phyloP scores from a whole-genome alignment of 2,888 invertebrate species.

The Mimumesa dahlbomi region DNA sequence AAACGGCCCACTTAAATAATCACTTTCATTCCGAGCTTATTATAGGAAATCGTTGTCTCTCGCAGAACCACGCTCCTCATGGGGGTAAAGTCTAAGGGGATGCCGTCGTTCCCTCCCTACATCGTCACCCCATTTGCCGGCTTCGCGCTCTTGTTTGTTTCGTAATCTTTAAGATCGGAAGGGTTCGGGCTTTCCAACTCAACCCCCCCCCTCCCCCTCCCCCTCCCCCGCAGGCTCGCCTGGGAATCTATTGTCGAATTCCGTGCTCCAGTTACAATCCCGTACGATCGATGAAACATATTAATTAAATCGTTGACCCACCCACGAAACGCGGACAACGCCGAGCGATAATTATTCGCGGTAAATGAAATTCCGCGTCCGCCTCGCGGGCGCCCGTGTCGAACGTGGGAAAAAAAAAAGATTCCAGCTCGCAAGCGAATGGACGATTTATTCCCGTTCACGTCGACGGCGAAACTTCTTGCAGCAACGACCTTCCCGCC shows the following conservation, averaged over 20 bases:
- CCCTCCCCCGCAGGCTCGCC: no score
- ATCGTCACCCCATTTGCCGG: slow-evolving; percentile 78
- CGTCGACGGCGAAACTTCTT: slow-evolving; percentile 54
- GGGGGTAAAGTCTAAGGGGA: slow-evolving; percentile 61
- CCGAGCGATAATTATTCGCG: background rate
- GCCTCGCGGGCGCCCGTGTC: no score
- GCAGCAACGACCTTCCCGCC: slow-evolving; percentile 61
- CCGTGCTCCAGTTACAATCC: no score
- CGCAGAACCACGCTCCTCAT: slow-evolving; percentile 21
- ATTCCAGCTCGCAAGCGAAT: no score
- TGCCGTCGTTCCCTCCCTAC: slow-evolving; percentile 61
- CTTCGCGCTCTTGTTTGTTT: slow-evolving; percentile 79
- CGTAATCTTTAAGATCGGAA: slow-evolving; percentile 80
- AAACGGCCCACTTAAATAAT: background rate
- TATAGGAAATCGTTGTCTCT: slow-evolving; percentile 54
- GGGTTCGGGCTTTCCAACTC: slow-evolving; percentile 71
- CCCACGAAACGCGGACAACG: no score
- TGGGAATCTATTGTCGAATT: slow-evolving; percentile 72
- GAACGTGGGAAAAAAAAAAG: no score
- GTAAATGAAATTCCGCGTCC: no score
- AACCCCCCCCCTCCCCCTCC: no score
- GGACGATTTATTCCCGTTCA: slow-evolving; percentile 71
- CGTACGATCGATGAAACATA: background rate
- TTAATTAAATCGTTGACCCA: no score
- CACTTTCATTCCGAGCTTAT: slow-evolving; percentile 38